Percentiles rank a stretch among this genome's conserved stretches.
phyloP scores from a whole-genome alignment of 2,797 vertebrate species.

The Pangasius mekongensis region DNA sequence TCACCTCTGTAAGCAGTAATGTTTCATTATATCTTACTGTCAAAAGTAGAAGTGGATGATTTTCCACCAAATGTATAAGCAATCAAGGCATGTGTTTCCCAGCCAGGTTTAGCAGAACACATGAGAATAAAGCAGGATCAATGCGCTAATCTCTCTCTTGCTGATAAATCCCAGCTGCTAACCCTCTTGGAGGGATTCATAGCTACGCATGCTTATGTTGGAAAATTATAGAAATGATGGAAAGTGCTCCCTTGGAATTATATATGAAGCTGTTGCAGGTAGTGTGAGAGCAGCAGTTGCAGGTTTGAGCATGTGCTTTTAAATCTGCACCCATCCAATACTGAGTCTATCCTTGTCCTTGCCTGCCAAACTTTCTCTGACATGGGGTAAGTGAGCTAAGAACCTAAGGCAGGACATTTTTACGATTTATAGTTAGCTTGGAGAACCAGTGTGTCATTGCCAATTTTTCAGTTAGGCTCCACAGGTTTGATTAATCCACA shows the following conservation, averaged over 20 bases:
- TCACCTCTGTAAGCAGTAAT: background rate
- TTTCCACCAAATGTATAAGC: slow-evolving; percentile 3
- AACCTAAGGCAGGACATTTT: slow-evolving; percentile 6
- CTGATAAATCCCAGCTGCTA: slow-evolving; percentile 43
- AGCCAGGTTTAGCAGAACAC: background rate
- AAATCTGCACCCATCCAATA: slow-evolving; percentile 29
- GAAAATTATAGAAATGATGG: slow-evolving; percentile 17
- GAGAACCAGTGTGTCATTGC: background rate
- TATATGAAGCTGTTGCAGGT: slow-evolving; percentile 26
- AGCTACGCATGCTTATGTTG: background rate
- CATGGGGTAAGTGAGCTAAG: slow-evolving; percentile 33
- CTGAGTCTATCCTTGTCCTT: slow-evolving; percentile 27
- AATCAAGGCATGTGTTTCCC: background rate
- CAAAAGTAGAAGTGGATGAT: background rate
- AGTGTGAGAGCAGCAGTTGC: slow-evolving; percentile 45
- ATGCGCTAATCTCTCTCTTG: slow-evolving; percentile 20
- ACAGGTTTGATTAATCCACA: background rate
- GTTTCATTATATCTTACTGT: slow-evolving; percentile 17
- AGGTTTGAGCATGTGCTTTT: slow-evolving; percentile 46
- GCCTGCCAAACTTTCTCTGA: slow-evolving; percentile 30
- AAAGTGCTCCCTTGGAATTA: slow-evolving; percentile 28
- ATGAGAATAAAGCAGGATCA: slow-evolving; percentile 15
- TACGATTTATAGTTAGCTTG: background rate
- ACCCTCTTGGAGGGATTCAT: slow-evolving; percentile 25
- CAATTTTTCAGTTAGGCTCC: background rate